Evolutionary conservation across 2,797 vertebrate species (phyloP).

Genomic region (Danio choprae): DNA sequence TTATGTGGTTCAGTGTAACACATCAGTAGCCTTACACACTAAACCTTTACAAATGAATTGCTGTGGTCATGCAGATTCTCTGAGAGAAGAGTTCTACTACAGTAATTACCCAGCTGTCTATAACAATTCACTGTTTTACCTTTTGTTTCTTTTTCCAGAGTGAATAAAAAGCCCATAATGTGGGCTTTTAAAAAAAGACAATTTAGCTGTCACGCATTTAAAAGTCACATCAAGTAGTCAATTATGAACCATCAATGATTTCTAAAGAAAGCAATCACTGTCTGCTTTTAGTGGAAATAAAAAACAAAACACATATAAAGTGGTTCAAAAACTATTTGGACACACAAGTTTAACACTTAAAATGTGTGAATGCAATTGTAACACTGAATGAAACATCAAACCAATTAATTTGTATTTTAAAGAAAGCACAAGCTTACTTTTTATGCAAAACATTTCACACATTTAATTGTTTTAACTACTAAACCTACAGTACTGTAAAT

Average conservation of each 20-base stretch:
- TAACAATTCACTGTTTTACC: slow-evolving; percentile 51
- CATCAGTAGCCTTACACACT: slow-evolving; percentile 48
- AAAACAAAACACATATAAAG: not conserved
- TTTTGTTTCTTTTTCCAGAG: slow-evolving; percentile 18
- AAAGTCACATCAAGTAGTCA: slow-evolving; percentile 55
- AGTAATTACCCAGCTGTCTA: slow-evolving; percentile 68
- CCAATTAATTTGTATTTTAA: not conserved
- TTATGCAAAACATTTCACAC: not conserved
- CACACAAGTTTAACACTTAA: not conserved
- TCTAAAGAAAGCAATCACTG: slow-evolving; percentile 42
- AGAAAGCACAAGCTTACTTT: not conserved
- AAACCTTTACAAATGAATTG: slow-evolving; percentile 63
- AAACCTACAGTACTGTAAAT: too few species aligned
- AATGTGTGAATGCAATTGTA: not conserved
- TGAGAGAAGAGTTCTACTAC: slow-evolving; percentile 59
- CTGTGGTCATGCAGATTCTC: slow-evolving; percentile 61
- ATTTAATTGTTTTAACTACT: not conserved
- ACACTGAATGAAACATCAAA: not conserved
- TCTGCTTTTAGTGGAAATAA: slow-evolving; percentile 3
- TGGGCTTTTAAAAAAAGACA: slow-evolving; percentile 52
- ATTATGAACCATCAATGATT: slow-evolving; percentile 61
- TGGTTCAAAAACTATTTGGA: not conserved
- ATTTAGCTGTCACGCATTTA: slow-evolving; percentile 50
- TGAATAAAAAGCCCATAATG: slow-evolving; percentile 12
- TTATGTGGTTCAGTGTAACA: slow-evolving; percentile 53